These are phyloP conservation scores for Adrianichthys oophorus DNA, from an alignment of 2,797 vertebrate species.

Conservation along the genomic window DNA sequence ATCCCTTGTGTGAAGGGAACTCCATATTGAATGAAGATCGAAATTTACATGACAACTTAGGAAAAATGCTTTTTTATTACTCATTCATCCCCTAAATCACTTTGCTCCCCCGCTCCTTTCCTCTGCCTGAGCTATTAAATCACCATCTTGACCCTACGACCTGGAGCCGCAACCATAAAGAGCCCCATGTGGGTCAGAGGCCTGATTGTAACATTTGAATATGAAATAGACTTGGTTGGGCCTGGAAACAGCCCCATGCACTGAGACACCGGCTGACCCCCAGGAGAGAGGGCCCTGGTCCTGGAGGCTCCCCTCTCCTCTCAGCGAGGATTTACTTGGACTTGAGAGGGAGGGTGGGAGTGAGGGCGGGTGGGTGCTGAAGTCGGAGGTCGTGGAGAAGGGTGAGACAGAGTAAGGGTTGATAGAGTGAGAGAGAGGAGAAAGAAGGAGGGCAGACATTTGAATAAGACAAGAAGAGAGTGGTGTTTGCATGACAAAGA, in stretches of 20 bases:
- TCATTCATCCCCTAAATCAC: conserved; percentile 81
- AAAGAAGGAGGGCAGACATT: conserved; percentile 79
- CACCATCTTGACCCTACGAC: conserved; percentile 84
- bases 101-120: conserved; percentile 71
- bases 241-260: conserved; percentile 80
- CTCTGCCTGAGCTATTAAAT: conserved; percentile 80
- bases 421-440: conserved; percentile 65
- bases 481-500: conserved; percentile 84
- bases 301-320: conserved; percentile 54
- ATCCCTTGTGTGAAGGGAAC: conserved; percentile 49
- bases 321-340: conserved; percentile 78
- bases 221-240: conserved; percentile 81
- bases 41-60: conserved; percentile 81
- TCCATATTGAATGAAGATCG: conserved; percentile 56
- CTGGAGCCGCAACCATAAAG: conserved; percentile 79
- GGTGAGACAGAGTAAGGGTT: conserved; percentile 47
- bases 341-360: conserved; percentile 68
- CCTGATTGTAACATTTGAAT: conserved; percentile 87
- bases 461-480: conserved; percentile 85
- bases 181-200: conserved; percentile 79
- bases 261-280: conserved; percentile 75
- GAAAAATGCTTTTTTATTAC: conserved; percentile 83
- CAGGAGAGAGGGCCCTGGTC: conserved; percentile 74
- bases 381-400: conserved; percentile 38
- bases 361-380: conserved; percentile 52